Evolutionary conservation across 2,113 vertebrate species (phyloP), one percentile per base, ranked within the genome.

Genomic region (Cinclus mexicanus): DNA sequence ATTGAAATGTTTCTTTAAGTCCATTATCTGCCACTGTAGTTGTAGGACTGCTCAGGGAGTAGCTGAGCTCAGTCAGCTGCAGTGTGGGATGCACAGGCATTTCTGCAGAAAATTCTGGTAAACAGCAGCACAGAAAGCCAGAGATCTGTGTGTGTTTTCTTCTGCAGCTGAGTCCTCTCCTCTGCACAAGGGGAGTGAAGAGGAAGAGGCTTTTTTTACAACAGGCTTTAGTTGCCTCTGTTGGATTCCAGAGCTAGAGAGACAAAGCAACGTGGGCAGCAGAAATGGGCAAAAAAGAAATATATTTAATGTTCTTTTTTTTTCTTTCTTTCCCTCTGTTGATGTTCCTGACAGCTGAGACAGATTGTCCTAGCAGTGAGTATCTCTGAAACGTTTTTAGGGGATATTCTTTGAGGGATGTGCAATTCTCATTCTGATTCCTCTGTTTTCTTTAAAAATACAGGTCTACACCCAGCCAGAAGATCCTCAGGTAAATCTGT

Each of bases 331-430:
- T 74, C 20, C 93, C 92, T 55, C 83, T 92, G 50, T 55, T 93
- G 93, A 4, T 95, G 59, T 87, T 97, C 70, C 96, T 18, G 24
- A 85, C 97, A 99, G 99, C 98, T 99, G 72, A 98, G 98, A 63
- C 97, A 98, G 91, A 97, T 99, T 92, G 95, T 99, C 79, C 95
- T 99, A 56, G 99, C 99, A 74, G 99, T 99, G 97, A 99, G 99
- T 99, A 98, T 95, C 87, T 94, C 61, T 75, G 52, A 92, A 35
- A 85, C 5, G 35, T 83, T 72, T 35, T 60, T 33, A 65, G 87
- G 93, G 69, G 29, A 9, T 14, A 0, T 77, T 25, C n/a, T 60
- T 28, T 26, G 37, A 41, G 46, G 10, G 25, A 5, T 0, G 2
- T 84, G 44, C 19, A 52, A 22, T 60, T 94, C 91, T 70, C 86